phyloP scores from a whole-genome alignment of 2,888 invertebrate species.

The Noctuana brunneofusca region DNA sequence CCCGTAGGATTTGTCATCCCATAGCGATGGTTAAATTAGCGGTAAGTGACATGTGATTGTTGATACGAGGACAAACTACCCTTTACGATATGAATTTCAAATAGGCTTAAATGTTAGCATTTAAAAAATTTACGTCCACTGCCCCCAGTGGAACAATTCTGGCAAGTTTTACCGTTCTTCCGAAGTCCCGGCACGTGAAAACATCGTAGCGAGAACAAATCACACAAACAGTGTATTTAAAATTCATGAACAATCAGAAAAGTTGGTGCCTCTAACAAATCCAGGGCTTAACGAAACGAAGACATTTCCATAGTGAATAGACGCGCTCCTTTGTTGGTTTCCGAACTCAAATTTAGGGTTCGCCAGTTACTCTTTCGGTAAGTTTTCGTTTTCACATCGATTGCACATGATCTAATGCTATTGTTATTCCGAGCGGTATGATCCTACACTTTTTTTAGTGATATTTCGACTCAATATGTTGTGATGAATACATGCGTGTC shows the following conservation, averaged over 20 bases:
- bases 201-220: slow-evolving; percentile 29
- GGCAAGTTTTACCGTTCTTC: slow-evolving; percentile 8
- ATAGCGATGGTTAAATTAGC: no score
- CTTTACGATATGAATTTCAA: no score
- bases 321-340: slow-evolving; percentile 30
- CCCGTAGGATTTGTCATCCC: no score
- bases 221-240: slow-evolving; percentile 43
- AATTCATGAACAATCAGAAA: slow-evolving; percentile 47
- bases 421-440: no score
- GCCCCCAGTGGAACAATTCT: not conserved
- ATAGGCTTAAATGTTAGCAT: no score
- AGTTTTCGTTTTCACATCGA: not conserved
- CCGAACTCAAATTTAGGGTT: slow-evolving; percentile 13
- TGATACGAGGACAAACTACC: no score
- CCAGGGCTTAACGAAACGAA: slow-evolving; percentile 37
- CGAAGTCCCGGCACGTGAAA: slow-evolving; percentile 26
- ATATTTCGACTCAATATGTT: no score
- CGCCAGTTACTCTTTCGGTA: slow-evolving; percentile 8
- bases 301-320: slow-evolving; percentile 41
- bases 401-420: not conserved
- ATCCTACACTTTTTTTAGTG: no score
- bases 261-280: slow-evolving; percentile 33
- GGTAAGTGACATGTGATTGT: no score
- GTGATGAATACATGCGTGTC: no score
- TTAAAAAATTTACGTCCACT: no score